Base-by-base conservation (phyloP, 1,140 invertebrate genomes). In the Helicoverpa zea region DNA sequence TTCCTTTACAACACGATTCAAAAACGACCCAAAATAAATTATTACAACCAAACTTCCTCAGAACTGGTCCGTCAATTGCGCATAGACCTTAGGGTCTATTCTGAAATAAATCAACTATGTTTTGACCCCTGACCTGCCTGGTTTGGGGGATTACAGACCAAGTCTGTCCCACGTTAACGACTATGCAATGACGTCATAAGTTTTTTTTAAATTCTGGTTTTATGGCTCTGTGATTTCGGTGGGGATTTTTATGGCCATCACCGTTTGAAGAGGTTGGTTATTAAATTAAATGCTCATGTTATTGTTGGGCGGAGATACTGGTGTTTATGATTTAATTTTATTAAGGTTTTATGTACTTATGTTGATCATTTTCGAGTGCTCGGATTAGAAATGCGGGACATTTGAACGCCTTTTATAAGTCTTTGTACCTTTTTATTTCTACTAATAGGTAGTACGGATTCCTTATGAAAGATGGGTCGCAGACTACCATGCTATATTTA, bases 91-190 rank as follows among this genome's bases (percentile, higher is more conserved):
- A 14, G 5, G 58, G 16, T 59, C 58, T 59, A 58, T 47, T 43
- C 58, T 35, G 23, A 75, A 63, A 75, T 75, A 75, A 75, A 75
- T 75, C 73, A 75, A 75, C 73, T 75, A 75, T 75, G 73, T 59
- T 63, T 75, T 75, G 73, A 75, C 73, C 73, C 73, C 56, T 63
- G 73, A 75, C 73, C 73, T 13, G 35, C 58, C 16, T 61, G 73
- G 73, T 75, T 75, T 75, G 43, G 73, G 73, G 73, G 73, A 75
- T 75, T 75, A 75, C 3, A 18, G 58, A 51, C 13, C 54, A 12
- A 75, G 56, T 43, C 43, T 23, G 73, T 75, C 73, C 56, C 73
- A 75, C 73, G 73, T 75, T 75, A 75, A 75, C 73, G 73, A 75
- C 56, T 49, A 18, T 61, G 13, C 73, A 56, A 75, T 75, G 73